Base-by-base conservation (phyloP, 2,888 invertebrate species). In the Agonopterix alstromeriana region DNA sequence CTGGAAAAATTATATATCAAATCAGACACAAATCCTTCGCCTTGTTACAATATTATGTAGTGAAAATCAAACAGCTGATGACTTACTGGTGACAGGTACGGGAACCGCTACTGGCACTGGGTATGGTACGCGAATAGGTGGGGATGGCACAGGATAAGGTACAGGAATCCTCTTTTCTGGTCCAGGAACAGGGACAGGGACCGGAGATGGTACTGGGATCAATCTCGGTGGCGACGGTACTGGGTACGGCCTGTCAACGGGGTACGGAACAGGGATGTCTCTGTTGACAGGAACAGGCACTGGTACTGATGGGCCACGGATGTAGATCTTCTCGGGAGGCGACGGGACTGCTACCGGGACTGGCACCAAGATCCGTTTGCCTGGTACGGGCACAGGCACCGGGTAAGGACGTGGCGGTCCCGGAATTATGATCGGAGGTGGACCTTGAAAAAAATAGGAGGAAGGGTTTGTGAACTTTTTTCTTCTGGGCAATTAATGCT, bases 371-470 rank as follows among this genome's bases (percentile, higher is more conserved):
- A 80, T 58, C 8, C 57, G 70, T 54, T 72, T 75, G n/a, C 77
- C 73, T 2, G 69, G 69, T 8, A 70, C 60, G 1, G 66, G 68
- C 0, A 67, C 61, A 2, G 68, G 84, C 8, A 83, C 80, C 2
- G 83, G 84, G 58, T 73, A 78, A 1, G 82, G 82, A 46, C 81
- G 78, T 3, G 74, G 70, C 2, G 81, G 82, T 42, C 85, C 84
- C 1, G 82, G 84, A 41, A 84, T 69, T 2, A 75, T 48, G 35
- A 72, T 58, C 8, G 81, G 79, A 36, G 77, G 78, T 35, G 79
- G 80, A 60, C 83, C 84, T 83, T 17, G 63, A 12, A 3, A 36
- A 8, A 36, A 36, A 36, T 36, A 36, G 10, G 8, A 8, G 5
- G 5, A 17, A 38, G 10, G 10, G n/a, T 10, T 38, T 38, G 17